Base-by-base conservation (phyloP, 2,888 invertebrate genomes). In the Cheilosia urbana region DNA sequence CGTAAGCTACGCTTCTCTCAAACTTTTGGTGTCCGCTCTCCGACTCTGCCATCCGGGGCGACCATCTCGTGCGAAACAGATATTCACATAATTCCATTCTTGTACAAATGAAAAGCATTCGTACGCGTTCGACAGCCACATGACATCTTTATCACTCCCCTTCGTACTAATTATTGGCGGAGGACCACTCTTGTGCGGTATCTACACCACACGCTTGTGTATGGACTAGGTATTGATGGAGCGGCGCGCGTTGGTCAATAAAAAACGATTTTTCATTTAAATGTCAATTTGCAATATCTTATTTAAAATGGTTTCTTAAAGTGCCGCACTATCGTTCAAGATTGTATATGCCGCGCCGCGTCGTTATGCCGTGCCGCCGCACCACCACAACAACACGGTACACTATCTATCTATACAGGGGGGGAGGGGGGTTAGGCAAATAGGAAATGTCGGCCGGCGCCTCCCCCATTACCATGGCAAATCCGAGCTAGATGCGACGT, bases 271-370 rank as follows among this genome's bases (percentile, higher is more conserved):
- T 87, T 87, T 87, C 87, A 87, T 87, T 87, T 87, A 87, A 87
- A 87, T 82, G 87, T 87, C 87, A 87, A 87, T 87, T 87, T 87
- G 82, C 87, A 87, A 82, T 87, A 87, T 87, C 87, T 87, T 87
- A 87, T 87, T 87, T 87, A 75, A 87, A 87, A 87, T 87, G 87
- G 87, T 78, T 82, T 63, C 82, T 78, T 82, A 87, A 87, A 87
- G 87, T 87, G 87, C 87, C 87, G 87, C 78, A 51, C 73, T 77
- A 85, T 85, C 81, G 63, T 34, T 21, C 17, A 17, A 66, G 80
- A 85, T 80, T 71, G 75, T 62, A 13, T 27, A 42, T 34, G 49
- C 51, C 49, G 58, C 34, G 58, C 34, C 47, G 58, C 17, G 57
- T 4, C 17, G 37, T 37, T 37, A 37, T n/a, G 47, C 47, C 45